Percentiles rank a stretch among this genome's conserved stretches.
Evolutionary conservation across 2,113 vertebrate species (phyloP).

Genomic region (Pavo muticus): DNA sequence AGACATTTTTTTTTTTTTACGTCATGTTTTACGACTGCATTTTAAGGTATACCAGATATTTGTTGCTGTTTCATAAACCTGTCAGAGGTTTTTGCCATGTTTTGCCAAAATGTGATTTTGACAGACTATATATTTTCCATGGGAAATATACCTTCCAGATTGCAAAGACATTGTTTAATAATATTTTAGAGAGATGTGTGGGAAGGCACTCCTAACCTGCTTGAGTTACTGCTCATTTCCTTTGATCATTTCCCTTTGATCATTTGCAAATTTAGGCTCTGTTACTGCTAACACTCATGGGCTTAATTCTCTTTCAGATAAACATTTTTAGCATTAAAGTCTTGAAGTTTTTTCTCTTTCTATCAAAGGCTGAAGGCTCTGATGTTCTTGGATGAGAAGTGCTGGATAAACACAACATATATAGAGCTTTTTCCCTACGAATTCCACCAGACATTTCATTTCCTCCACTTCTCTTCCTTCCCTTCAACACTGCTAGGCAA

Average conservation of each 20-base stretch:
- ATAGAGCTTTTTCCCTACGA: not conserved
- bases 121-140: not conserved
- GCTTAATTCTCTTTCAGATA: constrained; percentile 33
- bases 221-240: constrained; percentile 25
- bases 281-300: not conserved
- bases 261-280: constrained; percentile 34
- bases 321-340: constrained; percentile 29
- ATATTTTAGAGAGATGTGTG: constrained; percentile 25
- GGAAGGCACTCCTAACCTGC: constrained; percentile 20
- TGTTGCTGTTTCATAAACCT: not conserved
- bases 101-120: constrained; percentile 12
- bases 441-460: constrained; percentile 9
- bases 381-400: constrained; percentile 14
- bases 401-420: not conserved
- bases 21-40: not conserved
- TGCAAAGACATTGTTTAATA: constrained; percentile 20
- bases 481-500: not conserved
- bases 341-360: not conserved
- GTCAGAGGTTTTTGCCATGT: not conserved
- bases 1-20: not conserved
- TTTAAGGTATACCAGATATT: not conserved
- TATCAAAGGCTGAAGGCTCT: constrained; percentile 12
- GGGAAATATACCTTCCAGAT: not conserved
- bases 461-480: not conserved
- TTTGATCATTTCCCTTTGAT: constrained; percentile 63